A percentile compares a stretch with the other conserved stretches of the same genome.
phyloP scores from a whole-genome alignment of 2,888 invertebrate species.

The Arctia plantaginis region DNA sequence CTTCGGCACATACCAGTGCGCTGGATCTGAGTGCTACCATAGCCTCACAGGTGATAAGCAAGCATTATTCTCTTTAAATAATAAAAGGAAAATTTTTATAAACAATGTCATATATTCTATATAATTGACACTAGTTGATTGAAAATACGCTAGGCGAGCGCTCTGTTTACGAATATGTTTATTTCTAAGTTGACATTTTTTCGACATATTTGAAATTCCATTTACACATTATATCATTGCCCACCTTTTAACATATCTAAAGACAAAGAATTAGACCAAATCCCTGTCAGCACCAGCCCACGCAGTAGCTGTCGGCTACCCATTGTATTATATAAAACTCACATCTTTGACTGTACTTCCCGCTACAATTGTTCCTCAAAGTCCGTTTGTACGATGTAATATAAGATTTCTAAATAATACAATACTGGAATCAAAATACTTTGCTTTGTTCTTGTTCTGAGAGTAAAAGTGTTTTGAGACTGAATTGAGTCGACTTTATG shows the following conservation, averaged over 20 bases:
- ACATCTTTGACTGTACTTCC: conserved; percentile 25
- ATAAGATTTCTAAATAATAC: conserved; percentile 59
- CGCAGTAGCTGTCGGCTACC: not conserved
- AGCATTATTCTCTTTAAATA: too few species aligned
- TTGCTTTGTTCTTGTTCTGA: conserved; percentile 48
- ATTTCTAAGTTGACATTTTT: not conserved
- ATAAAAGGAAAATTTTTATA: too few species aligned
- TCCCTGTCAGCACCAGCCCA: not conserved
- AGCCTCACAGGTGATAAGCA: too few species aligned
- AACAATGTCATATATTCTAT: too few species aligned
- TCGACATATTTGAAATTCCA: not conserved
- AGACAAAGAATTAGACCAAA: not conserved
- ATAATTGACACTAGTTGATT: too few species aligned
- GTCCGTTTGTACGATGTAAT: conserved; percentile 53
- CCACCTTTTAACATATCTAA: not conserved
- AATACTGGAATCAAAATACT: conserved; percentile 52
- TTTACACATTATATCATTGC: too few species aligned
- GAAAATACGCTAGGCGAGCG: too few species aligned
- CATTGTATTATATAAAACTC: conserved; percentile 17
- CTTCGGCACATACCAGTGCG: too few species aligned
- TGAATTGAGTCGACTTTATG: conserved; percentile 48
- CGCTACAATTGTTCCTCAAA: conserved; percentile 55
- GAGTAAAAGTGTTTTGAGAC: conserved; percentile 43
- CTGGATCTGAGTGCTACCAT: too few species aligned
- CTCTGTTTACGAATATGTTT: too few species aligned